A percentile compares a stretch with the other conserved stretches of the same genome.
These are phyloP conservation scores for Pitangus sulphuratus DNA, from an alignment of 2,797 vertebrate species.

Conservation along the genomic window DNA sequence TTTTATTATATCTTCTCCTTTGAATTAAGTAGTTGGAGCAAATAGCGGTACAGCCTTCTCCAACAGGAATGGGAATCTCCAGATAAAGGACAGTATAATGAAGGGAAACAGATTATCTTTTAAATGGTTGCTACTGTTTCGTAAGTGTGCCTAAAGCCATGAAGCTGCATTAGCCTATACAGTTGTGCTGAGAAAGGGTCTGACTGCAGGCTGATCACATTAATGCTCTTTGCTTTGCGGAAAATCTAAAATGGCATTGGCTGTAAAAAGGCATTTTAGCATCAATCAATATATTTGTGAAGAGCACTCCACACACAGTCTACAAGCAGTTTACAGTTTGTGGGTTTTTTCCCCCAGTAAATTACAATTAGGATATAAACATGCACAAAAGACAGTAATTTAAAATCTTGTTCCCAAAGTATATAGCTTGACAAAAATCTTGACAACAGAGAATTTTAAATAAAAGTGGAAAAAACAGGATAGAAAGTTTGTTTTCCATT, in stretches of 20 bases:
- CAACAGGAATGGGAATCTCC: not conserved
- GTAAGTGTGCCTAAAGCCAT: not conserved
- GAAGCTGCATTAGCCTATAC: not conserved
- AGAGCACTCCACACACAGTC: not conserved
- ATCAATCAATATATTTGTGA: not conserved
- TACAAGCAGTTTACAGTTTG: not conserved
- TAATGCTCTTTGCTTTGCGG: not conserved
- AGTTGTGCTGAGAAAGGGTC: not conserved
- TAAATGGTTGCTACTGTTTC: not conserved
- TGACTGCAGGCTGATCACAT: not conserved
- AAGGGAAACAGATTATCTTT: not conserved
- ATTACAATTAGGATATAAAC: not conserved
- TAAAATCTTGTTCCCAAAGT: not conserved
- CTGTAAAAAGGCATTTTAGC: not conserved
- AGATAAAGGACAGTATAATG: not conserved
- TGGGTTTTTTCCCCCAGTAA: fast-evolving
- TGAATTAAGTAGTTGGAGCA: not conserved
- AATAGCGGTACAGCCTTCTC: not conserved
- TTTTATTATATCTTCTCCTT: not conserved
- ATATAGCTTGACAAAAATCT: not conserved
- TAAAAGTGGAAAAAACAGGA: not conserved
- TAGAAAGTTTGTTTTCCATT: not conserved
- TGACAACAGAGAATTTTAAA: not conserved
- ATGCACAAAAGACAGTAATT: not conserved
- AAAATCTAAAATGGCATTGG: not conserved